Conservation (phyloP, 1,140 invertebrate species). For the Neodiprion pinetum region DNA sequence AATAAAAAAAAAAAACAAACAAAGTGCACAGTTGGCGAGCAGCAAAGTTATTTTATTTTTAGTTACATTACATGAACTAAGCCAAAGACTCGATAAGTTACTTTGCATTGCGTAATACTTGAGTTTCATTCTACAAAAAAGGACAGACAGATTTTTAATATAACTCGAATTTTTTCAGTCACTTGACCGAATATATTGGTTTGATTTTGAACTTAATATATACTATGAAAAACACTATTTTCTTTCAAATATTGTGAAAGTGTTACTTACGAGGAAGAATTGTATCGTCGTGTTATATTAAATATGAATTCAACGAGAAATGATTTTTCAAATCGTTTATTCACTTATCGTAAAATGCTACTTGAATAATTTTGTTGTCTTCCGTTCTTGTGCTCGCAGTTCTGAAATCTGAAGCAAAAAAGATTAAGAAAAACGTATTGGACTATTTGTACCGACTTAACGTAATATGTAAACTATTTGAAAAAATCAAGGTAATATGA, state of each 20-base stretch:
- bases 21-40: background rate
- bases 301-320: too few species aligned
- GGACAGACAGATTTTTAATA: too few species aligned
- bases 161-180: too few species aligned
- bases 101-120: background rate
- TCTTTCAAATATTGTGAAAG: too few species aligned
- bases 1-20: background rate
- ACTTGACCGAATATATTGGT: too few species aligned
- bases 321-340: too few species aligned
- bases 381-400: background rate
- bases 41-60: background rate
- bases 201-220: too few species aligned
- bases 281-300: too few species aligned
- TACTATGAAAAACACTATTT: too few species aligned
- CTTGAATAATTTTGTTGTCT: background rate
- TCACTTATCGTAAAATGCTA: background rate
- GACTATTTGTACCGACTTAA: background rate
- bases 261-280: too few species aligned
- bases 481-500: constrained; percentile 4
- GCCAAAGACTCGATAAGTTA: background rate
- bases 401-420: background rate
- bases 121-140: background rate
- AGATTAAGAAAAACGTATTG: background rate
- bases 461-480: background rate
- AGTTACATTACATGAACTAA: background rate